These are phyloP conservation scores for Zootoca vivipara DNA, from an alignment of 2,113 vertebrate species.

Conservation along the genomic window DNA sequence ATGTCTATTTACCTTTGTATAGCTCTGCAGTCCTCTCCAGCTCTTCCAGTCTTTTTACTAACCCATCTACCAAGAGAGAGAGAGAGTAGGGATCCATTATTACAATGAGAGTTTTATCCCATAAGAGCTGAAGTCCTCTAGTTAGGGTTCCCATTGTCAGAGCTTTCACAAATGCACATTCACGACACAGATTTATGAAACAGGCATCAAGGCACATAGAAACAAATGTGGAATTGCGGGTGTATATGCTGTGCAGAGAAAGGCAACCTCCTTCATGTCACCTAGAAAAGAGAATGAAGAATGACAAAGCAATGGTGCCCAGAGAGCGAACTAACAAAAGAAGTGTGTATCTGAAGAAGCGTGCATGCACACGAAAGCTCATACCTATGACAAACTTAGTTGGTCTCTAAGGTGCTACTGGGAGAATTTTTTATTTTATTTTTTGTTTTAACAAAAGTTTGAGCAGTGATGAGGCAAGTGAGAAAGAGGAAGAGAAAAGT, in stretches of 20 bases:
- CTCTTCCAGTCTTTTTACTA: constrained; percentile 96
- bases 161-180: background rate
- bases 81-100: background rate
- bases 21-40: constrained; percentile 95
- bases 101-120: background rate
- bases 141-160: background rate
- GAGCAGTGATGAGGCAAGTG: background rate
- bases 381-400: no score
- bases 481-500: background rate
- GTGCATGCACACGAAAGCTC: no score
- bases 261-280: background rate
- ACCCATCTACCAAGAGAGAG: constrained; percentile 81
- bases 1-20: constrained; percentile 85
- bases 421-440: no score
- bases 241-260: background rate
- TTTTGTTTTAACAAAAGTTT: background rate
- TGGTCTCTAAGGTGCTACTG: no score
- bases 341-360: no score
- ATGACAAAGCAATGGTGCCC: no score
- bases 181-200: background rate
- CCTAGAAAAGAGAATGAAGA: background rate
- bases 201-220: background rate
- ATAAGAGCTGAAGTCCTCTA: background rate
- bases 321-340: no score
- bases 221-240: background rate